Base-by-base conservation (phyloP, 2,113 vertebrate species). In the Nibea coibor region DNA sequence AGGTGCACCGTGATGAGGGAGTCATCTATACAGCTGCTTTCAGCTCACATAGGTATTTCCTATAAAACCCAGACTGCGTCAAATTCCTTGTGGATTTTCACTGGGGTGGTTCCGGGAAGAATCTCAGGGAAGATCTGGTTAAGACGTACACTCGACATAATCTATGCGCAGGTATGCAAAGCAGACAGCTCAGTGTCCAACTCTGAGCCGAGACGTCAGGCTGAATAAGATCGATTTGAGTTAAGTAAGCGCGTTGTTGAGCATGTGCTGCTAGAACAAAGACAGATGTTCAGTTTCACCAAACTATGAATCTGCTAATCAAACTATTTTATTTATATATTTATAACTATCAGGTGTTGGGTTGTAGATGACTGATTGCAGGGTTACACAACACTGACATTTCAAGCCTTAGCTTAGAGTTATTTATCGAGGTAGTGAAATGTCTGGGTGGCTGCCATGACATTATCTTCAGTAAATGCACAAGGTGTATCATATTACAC, bases 51-150 rank as follows among this genome's bases (percentile, higher is more conserved):
- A 81, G 69, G 67, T 53, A 75, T 89, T 88, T 87, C 61, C 78
- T 73, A 77, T 84, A 77, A 93, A 91, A 83, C 61, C 39, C 74
- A 82, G 82, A 70, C 67, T 61, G 50, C 20, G 57, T 89, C 62
- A 69, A 73, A 91, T 89, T 90, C 81, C 69, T 70, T 57, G 64
- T 63, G 57, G 82, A 69, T 82, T 92, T 84, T 67, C 56, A 75
- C 20, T 64, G 70, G 11, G 61, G 28, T 31, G 22, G 28, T 81
- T 89, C 62, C 53, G 64, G 81, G 74, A 83, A 56, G 74, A 82
- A 75, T 86, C 75, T 42, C 64, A 61, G 39, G 19, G 51, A 70
- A 80, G 66, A 47, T 75, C 66, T 73, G 74, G 77, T 64, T 82
- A 62, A 89, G 57, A 89, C 9, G 26, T 66, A 87, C 53, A 72